Evolutionary conservation across 2,797 vertebrate genomes (phyloP).

Genomic region (Syndactyla subalaris): DNA sequence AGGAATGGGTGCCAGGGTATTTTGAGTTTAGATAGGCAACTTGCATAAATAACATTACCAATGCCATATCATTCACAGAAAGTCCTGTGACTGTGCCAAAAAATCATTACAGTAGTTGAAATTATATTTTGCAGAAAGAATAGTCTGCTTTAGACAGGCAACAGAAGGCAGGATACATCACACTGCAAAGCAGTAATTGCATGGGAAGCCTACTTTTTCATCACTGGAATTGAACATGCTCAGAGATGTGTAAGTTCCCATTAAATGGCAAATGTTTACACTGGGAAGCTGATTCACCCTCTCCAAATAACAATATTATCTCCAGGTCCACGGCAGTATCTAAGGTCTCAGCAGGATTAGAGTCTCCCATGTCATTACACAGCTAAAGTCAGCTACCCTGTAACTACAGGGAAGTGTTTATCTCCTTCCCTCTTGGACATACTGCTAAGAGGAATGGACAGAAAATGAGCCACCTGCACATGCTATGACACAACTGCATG

Average conservation of each 20-base stretch:
- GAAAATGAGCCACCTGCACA: not conserved
- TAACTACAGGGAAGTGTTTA: not conserved
- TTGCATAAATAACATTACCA: slow-evolving; percentile 13
- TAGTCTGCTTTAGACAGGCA: not conserved
- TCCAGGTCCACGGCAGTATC: not conserved
- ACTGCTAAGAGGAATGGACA: not conserved
- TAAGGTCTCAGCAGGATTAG: not conserved
- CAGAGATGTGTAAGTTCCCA: not conserved
- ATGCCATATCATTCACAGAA: slow-evolving; percentile 26
- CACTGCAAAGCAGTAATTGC: not conserved
- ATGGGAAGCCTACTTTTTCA: not conserved
- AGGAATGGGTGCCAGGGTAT: slow-evolving; percentile 43
- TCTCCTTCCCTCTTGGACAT: not conserved
- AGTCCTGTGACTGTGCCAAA: slow-evolving; percentile 7
- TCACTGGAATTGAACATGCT: not conserved
- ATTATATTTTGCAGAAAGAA: slow-evolving; percentile 27
- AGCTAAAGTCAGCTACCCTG: not conserved
- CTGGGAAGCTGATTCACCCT: not conserved
- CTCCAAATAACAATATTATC: not conserved
- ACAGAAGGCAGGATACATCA: not conserved
- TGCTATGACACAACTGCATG: not conserved
- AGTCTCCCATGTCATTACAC: not conserved
- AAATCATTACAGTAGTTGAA: slow-evolving; percentile 13
- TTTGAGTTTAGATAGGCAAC: slow-evolving; percentile 30
- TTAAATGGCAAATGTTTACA: not conserved